Conservation (phyloP, 2,113 vertebrate species). For the Urocolius indicus region DNA sequence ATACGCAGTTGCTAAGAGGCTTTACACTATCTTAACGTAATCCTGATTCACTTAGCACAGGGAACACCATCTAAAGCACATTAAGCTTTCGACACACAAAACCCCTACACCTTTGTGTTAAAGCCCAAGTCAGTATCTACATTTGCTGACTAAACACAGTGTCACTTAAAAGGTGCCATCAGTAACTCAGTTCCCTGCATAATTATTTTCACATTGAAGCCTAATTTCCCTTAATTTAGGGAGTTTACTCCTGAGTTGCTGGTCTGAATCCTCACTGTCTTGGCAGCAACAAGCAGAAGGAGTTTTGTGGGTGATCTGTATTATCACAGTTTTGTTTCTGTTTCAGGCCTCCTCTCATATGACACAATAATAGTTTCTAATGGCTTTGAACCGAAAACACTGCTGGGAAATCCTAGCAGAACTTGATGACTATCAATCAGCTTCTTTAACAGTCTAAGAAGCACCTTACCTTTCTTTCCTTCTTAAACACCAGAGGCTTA, state of each 20-base stretch:
- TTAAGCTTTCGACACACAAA: background rate
- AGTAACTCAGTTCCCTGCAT: background rate
- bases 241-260: background rate
- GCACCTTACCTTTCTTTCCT: background rate
- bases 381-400: background rate
- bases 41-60: background rate
- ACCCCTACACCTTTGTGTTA: background rate
- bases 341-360: background rate
- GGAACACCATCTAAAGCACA: background rate
- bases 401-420: background rate
- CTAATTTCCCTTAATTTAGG: background rate
- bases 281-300: background rate
- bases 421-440: background rate
- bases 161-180: background rate
- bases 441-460: slow-evolving; percentile 3
- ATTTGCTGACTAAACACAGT: background rate
- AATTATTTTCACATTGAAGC: background rate
- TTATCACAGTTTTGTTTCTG: background rate
- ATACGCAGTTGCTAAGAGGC: background rate
- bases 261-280: background rate
- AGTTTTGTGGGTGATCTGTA: background rate
- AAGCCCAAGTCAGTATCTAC: background rate
- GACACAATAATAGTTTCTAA: background rate
- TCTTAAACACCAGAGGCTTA: background rate
- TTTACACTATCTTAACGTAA: background rate